Conservation (phyloP, 2,888 invertebrate genomes). For the Heteropelma amictum region DNA sequence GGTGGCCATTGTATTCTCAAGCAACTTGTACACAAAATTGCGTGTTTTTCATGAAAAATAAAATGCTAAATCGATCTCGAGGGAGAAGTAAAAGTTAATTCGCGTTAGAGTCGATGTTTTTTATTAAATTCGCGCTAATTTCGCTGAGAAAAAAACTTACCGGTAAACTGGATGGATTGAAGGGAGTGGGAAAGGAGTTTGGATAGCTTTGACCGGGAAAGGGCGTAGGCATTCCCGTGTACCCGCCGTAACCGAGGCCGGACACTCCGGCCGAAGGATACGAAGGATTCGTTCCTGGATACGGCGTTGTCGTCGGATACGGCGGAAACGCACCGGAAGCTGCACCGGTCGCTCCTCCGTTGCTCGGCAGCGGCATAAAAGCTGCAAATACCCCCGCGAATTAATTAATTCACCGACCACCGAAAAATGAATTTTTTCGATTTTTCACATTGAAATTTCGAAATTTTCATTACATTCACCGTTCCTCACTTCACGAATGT, state of each 20-base stretch:
- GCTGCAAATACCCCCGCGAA: slow-evolving; percentile 65
- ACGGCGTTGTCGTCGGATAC: slow-evolving; percentile 64
- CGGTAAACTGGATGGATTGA: slow-evolving; percentile 70
- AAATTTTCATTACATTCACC: neutral
- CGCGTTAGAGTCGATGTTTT: too few relatives aligned
- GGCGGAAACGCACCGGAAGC: slow-evolving; percentile 60
- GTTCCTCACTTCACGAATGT: neutral
- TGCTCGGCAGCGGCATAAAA: slow-evolving; percentile 76
- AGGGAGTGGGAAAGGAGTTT: slow-evolving; percentile 73
- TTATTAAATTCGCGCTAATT: too few relatives aligned
- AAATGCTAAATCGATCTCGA: too few relatives aligned
- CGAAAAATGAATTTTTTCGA: neutral
- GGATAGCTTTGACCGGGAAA: slow-evolving; percentile 76
- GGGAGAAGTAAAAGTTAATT: too few relatives aligned
- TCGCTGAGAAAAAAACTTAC: too few relatives aligned
- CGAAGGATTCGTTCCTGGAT: slow-evolving; percentile 65
- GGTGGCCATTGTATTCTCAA: too few relatives aligned
- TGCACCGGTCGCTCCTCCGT: slow-evolving; percentile 54
- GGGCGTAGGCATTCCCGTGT: slow-evolving; percentile 67
- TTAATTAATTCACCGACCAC: too few relatives aligned
- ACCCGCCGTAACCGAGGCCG: slow-evolving; percentile 70
- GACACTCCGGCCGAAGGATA: slow-evolving; percentile 70
- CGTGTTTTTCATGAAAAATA: too few relatives aligned
- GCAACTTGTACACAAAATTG: too few relatives aligned
- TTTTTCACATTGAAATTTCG: neutral